Evolutionary conservation across 2,113 vertebrate species (phyloP).

Genomic region (Cyanoderma ruficeps): DNA sequence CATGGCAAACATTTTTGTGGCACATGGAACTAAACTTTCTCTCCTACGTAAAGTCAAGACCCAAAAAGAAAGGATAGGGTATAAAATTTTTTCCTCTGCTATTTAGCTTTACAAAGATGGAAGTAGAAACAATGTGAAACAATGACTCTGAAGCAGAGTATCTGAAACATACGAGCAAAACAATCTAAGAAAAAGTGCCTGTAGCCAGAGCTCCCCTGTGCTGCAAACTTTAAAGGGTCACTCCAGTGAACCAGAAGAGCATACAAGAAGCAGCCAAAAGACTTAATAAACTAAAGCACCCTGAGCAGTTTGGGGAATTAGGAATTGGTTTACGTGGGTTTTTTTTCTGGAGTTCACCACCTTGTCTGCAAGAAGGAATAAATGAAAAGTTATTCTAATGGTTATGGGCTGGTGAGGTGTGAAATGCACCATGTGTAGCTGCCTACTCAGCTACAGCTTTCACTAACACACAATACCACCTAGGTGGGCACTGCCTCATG

Average conservation of each 20-base stretch:
- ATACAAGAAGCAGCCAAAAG: neutral
- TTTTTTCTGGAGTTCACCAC: neutral
- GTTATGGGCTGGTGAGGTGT: neutral
- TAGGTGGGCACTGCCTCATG: neutral
- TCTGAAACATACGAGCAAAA: neutral
- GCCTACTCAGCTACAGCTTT: neutral
- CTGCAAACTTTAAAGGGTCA: neutral
- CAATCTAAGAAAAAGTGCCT: neutral
- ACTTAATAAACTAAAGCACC: neutral
- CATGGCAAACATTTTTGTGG: accelerated
- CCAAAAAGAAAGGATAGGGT: neutral
- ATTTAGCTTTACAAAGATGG: neutral
- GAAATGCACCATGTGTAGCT: neutral
- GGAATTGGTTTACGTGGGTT: neutral
- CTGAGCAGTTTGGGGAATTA: neutral
- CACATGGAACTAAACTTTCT: neutral
- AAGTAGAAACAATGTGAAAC: neutral
- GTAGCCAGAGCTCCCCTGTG: neutral
- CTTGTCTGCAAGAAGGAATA: neutral
- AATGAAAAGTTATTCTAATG: neutral
- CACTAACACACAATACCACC: neutral
- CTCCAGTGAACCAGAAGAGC: neutral
- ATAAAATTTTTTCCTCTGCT: neutral
- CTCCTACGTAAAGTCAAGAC: neutral
- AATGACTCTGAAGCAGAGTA: neutral